Percentiles rank a stretch among this genome's conserved stretches.
phyloP scores from a whole-genome alignment of 30 jellyfish, hydroid and myxozoan genomes.

The Hydractinia echinata region DNA sequence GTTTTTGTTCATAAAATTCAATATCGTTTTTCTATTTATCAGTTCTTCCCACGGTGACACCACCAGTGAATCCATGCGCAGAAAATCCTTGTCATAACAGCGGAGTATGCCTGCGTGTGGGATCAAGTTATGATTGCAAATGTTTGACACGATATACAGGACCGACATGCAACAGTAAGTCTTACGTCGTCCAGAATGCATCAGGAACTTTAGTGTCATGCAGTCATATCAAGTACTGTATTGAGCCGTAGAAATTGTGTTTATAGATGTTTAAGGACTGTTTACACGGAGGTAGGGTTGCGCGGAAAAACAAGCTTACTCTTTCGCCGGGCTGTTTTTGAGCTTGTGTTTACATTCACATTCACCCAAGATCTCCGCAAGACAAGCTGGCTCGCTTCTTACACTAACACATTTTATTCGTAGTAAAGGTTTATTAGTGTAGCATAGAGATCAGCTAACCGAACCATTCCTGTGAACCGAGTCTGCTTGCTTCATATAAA shows the following conservation, averaged over 20 bases:
- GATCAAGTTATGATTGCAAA: slow-evolving; percentile 47
- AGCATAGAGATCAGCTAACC: too few species aligned
- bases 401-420: too few species aligned
- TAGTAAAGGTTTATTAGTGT: too few species aligned
- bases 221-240: too few species aligned
- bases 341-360: too few species aligned
- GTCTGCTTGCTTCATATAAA: too few species aligned
- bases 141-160: slow-evolving; percentile 83
- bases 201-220: neutral
- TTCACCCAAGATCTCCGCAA: too few species aligned
- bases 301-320: too few species aligned
- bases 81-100: slow-evolving; percentile 39
- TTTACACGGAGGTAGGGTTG: neutral
- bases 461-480: too few species aligned
- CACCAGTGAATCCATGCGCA: slow-evolving; percentile 7
- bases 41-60: slow-evolving; percentile 12
- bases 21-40: neutral
- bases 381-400: too few species aligned
- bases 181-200: neutral
- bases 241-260: too few species aligned
- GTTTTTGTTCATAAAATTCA: neutral
- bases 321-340: too few species aligned
- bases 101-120: slow-evolving; percentile 26
- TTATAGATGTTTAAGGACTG: neutral
- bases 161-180: slow-evolving; percentile 74